Evolutionary conservation across 2,888 invertebrate genomes (phyloP).

Genomic region (Drosophila maculinotata): DNA sequence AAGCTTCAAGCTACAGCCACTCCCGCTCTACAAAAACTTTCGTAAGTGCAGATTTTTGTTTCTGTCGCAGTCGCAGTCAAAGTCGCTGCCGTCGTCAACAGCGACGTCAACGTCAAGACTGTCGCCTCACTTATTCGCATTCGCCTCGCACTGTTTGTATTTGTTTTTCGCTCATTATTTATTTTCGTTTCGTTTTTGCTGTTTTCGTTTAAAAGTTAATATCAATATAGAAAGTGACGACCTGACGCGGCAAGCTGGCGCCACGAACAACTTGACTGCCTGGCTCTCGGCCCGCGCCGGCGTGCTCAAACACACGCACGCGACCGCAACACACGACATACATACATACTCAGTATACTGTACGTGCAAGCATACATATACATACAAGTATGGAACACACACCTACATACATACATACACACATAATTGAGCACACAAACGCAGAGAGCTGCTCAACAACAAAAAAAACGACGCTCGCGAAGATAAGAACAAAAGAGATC

Average conservation of each 20-base stretch:
- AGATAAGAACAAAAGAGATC: conserved; percentile 51
- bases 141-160: conserved; percentile 58
- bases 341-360: conserved; percentile 1
- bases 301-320: conserved; percentile 76
- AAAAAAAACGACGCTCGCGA: conserved; percentile 23
- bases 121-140: conserved; percentile 52
- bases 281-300: conserved; percentile 60
- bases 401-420: conserved; percentile 4
- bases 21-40: conserved; percentile 58
- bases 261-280: conserved; percentile 76
- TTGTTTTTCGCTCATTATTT: conserved; percentile 76
- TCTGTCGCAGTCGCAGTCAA: conserved; percentile 16
- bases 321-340: conserved; percentile 46
- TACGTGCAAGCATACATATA: no score
- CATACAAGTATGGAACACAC: conserved; percentile 4
- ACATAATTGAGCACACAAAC: conserved; percentile 19
- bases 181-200: conserved; percentile 77
- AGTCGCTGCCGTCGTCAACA: background rate
- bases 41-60: conserved; percentile 64
- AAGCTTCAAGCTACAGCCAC: conserved; percentile 27
- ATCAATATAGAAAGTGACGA: conserved; percentile 83
- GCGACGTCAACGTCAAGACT: conserved; percentile 19
- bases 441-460: conserved; percentile 25
- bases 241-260: conserved; percentile 83
- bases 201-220: conserved; percentile 81